Base-by-base conservation (phyloP, 2,113 vertebrate genomes). In the Aramus guarauna region DNA sequence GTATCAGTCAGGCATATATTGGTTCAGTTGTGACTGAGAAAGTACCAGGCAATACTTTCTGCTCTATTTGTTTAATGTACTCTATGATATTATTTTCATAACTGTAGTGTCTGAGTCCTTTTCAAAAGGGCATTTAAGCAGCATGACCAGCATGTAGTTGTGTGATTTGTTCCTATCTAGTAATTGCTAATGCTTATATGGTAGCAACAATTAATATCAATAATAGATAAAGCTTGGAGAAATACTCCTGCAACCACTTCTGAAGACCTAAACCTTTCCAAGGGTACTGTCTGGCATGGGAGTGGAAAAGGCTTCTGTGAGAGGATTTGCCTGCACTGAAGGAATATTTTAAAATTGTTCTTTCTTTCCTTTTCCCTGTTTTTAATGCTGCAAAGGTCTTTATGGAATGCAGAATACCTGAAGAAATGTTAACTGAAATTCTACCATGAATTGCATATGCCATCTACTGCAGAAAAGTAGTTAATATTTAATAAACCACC, bases 401-500 rank as follows among this genome's bases (percentile, higher is more conserved):
- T 21, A 69, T 34, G 50, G 59, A 62, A 36, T 47, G 37, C 60
- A 80, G 47, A 85, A 85, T 74, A 43, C 53, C 43, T 52, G 60
- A 22, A 76, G 84, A 94, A 95, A 71, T 52, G 26, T 76, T 90
- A 90, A 69, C 47, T 62, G 50, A 75, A 84, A 96, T 85, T 92
- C 72, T 94, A 58, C 85, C 55, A 71, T 74, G 88, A 90, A 88
- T 77, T 93, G 56, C 59, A 90, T 90, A 37, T 94, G 87, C 92
- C 88, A 88, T 92, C 89, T 95, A 90, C 83, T 90, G 81, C 81
- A 92, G 86, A 34, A 90, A 94, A 86, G 59, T 66, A 69, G 88
- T 94, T 94, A 97, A 95, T 96, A 83, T 80, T 89, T 95, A 95
- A 96, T 81, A 92, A 97, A 85, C 8, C 62, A 92, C 50, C 55